A percentile compares a stretch with the other conserved stretches of the same genome.
These are phyloP conservation scores for Himalopsyche phryganea DNA, from an alignment of 1,140 invertebrate genomes.

Conservation along the genomic window DNA sequence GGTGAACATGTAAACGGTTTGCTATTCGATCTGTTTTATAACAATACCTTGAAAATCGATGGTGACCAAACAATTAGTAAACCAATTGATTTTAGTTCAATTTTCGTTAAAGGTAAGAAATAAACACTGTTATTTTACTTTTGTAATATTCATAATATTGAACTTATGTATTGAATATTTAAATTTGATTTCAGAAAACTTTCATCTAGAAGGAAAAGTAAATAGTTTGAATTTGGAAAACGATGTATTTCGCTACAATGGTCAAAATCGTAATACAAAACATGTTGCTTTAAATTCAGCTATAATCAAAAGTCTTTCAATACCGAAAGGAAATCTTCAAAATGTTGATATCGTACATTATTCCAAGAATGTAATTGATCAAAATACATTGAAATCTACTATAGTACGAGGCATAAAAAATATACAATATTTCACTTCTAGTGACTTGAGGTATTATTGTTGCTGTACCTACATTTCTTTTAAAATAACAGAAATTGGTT, in stretches of 20 bases:
- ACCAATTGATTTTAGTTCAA: conserved; percentile 1
- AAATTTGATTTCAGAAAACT: conserved; percentile 16
- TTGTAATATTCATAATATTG: too few relatives aligned
- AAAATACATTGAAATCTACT: background rate
- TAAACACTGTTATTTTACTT: background rate
- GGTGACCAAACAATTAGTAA: conserved; percentile 8
- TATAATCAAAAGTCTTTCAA: background rate
- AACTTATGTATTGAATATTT: background rate
- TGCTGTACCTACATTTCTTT: too few relatives aligned
- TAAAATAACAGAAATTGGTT: too few relatives aligned
- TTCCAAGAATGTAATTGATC: conserved; percentile 1
- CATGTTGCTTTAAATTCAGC: background rate
- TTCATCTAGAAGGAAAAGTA: conserved; percentile 10
- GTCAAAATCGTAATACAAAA: background rate
- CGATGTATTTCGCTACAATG: conserved; percentile 7
- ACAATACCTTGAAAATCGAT: conserved; percentile 12
- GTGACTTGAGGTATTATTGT: too few relatives aligned
- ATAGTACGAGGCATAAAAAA: background rate
- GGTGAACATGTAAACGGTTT: conserved; percentile 11
- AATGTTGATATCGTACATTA: conserved; percentile 6
- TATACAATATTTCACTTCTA: background rate
- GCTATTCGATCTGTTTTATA: conserved; percentile 12
- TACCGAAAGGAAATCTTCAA: background rate
- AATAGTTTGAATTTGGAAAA: conserved; percentile 19
- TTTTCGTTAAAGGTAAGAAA: conserved; percentile 8